Evolutionary conservation across 35 echinoderm and acorn worm species (phyloP).

Genomic region (Diadema setosum): DNA sequence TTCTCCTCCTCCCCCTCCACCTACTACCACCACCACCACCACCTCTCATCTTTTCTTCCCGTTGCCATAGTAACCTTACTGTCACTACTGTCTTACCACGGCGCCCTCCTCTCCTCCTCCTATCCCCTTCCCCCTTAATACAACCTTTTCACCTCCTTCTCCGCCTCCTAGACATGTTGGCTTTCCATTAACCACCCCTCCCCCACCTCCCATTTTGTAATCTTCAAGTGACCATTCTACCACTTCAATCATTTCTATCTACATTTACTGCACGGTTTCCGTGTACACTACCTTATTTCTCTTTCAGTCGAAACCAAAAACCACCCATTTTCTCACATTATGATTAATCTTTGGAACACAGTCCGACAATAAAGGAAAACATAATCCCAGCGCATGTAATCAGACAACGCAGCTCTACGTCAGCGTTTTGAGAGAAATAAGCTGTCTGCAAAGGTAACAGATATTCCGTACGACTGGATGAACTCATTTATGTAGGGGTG

Average conservation of each 20-base stretch:
- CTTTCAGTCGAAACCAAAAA: background rate
- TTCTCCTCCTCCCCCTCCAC: background rate
- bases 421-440: no score
- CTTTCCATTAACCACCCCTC: background rate
- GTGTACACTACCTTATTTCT: background rate
- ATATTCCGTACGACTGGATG: no score
- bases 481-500: no score
- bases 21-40: background rate
- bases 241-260: background rate
- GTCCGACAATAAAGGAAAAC: background rate
- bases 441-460: no score
- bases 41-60: background rate
- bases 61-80: background rate
- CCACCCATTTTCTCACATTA: background rate
- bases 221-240: background rate
- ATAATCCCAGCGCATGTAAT: background rate
- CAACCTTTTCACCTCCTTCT: background rate
- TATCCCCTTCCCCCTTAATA: background rate
- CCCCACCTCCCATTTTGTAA: background rate
- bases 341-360: background rate
- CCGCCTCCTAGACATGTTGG: background rate
- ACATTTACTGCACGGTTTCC: background rate
- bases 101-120: background rate
- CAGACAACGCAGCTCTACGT: no score
- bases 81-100: background rate